phyloP scores from a whole-genome alignment of 2,888 invertebrate genomes.

The Leptopilina syphax region DNA sequence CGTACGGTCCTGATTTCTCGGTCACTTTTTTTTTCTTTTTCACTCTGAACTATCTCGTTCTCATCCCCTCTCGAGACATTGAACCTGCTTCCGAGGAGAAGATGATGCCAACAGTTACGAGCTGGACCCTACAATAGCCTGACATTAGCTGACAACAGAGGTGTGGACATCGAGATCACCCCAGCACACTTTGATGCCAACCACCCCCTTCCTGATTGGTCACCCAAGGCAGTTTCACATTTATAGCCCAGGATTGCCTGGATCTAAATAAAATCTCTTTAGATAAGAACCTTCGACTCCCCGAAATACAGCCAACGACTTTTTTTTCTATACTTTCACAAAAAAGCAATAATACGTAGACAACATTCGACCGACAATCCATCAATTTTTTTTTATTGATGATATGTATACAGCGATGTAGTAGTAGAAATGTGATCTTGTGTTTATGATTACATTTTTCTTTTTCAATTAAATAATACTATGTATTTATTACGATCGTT shows the following conservation, averaged over 20 bases:
- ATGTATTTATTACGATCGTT: no score
- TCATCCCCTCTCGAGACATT: constrained; percentile 33
- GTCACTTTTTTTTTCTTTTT: constrained; percentile 51
- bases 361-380: neutral
- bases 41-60: constrained; percentile 38
- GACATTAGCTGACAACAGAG: constrained; percentile 75
- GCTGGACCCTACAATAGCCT: constrained; percentile 69
- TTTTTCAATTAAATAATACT: no score
- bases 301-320: constrained; percentile 33
- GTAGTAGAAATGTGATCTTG: no score
- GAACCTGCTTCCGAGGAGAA: constrained; percentile 46
- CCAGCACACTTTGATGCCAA: constrained; percentile 58
- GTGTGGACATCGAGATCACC: constrained; percentile 72
- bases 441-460: no score
- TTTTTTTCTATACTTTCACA: constrained; percentile 7
- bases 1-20: constrained; percentile 58
- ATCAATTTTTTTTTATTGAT: neutral
- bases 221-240: constrained; percentile 64
- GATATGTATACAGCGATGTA: no score
- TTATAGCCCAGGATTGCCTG: constrained; percentile 69
- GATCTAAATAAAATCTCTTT: constrained; percentile 75
- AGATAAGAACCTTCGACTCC: constrained; percentile 61
- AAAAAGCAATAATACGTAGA: constrained; percentile 3
- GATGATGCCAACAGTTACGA: constrained; percentile 67
- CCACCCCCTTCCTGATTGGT: constrained; percentile 65